Evolutionary conservation across 1,140 invertebrate genomes (phyloP).

Genomic region (Rhyacophila brunnea): DNA sequence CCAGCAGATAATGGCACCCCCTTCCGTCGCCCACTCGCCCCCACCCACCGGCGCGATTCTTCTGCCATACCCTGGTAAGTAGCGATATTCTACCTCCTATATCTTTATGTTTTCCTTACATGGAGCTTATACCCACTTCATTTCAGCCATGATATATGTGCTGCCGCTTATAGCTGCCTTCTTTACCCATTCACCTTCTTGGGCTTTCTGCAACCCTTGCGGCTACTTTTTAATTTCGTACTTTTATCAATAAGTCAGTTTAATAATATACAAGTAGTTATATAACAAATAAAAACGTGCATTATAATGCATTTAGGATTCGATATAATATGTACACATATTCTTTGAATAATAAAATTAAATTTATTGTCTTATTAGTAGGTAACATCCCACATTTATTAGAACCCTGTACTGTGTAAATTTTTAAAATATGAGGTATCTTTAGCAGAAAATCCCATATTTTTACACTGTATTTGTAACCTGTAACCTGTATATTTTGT

Average conservation of each 20-base stretch:
- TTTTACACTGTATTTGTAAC: too few species aligned
- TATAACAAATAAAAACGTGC: too few species aligned
- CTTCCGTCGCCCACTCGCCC: background rate
- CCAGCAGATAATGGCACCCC: constrained; percentile 8
- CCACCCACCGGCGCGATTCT: background rate
- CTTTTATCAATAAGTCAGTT: background rate
- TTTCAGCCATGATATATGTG: constrained; percentile 31
- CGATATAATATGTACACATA: too few species aligned
- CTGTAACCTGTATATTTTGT: too few species aligned
- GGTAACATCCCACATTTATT: too few species aligned
- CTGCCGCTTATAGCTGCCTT: constrained; percentile 17
- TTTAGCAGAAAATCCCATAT: too few species aligned
- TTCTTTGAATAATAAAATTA: too few species aligned
- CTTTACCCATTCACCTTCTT: too few species aligned
- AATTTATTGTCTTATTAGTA: too few species aligned
- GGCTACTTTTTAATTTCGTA: background rate
- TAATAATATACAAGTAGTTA: background rate
- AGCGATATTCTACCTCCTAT: constrained; percentile 2
- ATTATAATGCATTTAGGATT: too few species aligned
- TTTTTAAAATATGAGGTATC: too few species aligned
- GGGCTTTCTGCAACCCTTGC: background rate
- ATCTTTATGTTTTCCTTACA: constrained; percentile 29
- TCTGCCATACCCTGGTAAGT: background rate
- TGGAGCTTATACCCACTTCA: constrained; percentile 32
- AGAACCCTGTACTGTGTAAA: too few species aligned